A percentile compares a stretch with the other conserved stretches of the same genome.
phyloP scores from a whole-genome alignment of 2,113 vertebrate genomes.

The Ammodytes dubius region DNA sequence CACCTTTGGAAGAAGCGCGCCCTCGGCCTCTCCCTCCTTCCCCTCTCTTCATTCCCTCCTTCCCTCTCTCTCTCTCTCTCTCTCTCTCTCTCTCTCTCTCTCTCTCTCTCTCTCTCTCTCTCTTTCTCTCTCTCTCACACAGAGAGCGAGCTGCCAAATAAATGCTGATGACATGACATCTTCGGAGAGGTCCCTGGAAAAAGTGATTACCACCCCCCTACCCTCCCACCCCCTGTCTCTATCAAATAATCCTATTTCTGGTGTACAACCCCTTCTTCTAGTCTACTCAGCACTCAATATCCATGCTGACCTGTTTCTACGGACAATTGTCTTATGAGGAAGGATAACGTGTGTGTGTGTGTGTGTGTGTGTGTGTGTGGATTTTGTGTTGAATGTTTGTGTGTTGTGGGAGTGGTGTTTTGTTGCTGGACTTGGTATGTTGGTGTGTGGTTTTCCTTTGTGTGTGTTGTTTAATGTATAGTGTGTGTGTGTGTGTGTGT shows the following conservation, averaged over 20 bases:
- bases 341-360: not conserved
- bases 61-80: slow-evolving; percentile 13
- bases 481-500: slow-evolving; percentile 14
- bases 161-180: slow-evolving; percentile 90
- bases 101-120: slow-evolving; percentile 2
- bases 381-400: no score
- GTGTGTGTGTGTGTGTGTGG: slow-evolving; percentile 16
- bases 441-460: no score
- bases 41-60: slow-evolving; percentile 50
- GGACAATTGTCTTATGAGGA: no score
- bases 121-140: not conserved
- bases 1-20: slow-evolving; percentile 85
- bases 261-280: slow-evolving; percentile 22
- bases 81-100: not conserved
- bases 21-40: slow-evolving; percentile 65
- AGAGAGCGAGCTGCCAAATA: slow-evolving; percentile 78
- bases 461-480: no score
- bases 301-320: no score
- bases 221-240: slow-evolving; percentile 10
- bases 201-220: slow-evolving; percentile 67
- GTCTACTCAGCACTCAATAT: slow-evolving; percentile 28
- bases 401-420: no score
- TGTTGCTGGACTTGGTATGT: no score
- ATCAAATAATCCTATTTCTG: slow-evolving; percentile 63
- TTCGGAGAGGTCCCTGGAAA: slow-evolving; percentile 83